These are phyloP conservation scores for Lates calcarifer DNA, from an alignment of 2,113 vertebrate species.

Conservation along the genomic window DNA sequence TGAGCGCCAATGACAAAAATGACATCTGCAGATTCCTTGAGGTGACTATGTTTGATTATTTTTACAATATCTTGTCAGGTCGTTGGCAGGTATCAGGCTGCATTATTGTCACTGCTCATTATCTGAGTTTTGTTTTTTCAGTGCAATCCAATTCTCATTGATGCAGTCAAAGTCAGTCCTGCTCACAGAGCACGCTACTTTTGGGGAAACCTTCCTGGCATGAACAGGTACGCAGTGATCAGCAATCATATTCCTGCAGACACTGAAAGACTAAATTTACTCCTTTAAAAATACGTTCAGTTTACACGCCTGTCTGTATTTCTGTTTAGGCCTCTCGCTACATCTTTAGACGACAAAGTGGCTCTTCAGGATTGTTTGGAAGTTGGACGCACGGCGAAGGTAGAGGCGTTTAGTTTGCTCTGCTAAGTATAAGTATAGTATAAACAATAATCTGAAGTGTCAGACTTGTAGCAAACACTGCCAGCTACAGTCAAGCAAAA, in stretches of 20 bases:
- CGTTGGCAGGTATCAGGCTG: not conserved
- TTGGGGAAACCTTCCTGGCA: constrained; percentile 97
- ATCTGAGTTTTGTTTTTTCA: constrained; percentile 58
- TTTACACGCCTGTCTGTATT: not conserved
- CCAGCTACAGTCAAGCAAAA: not conserved
- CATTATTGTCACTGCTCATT: not conserved
- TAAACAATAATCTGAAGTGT: not conserved
- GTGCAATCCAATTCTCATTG: constrained; percentile 95
- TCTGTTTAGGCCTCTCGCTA: constrained; percentile 83
- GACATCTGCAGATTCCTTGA: constrained; percentile 96
- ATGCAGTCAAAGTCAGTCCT: constrained; percentile 94
- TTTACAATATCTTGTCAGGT: not conserved
- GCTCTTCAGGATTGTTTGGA: constrained; percentile 92
- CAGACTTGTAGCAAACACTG: not conserved
- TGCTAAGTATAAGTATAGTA: no score
- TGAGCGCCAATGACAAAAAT: constrained; percentile 91
- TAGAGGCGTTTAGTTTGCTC: constrained; percentile 58
- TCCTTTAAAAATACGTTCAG: not conserved
- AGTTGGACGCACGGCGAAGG: constrained; percentile 87
- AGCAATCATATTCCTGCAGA: not conserved
- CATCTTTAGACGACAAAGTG: constrained; percentile 84
- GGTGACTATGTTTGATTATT: constrained; percentile 76
- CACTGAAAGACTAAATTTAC: not conserved
- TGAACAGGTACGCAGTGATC: constrained; percentile 89
- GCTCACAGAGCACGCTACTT: constrained; percentile 94